Evolutionary conservation across 1,140 invertebrate genomes (phyloP), one percentile per base, ranked within the genome.

Genomic region (Planococcus citri): DNA sequence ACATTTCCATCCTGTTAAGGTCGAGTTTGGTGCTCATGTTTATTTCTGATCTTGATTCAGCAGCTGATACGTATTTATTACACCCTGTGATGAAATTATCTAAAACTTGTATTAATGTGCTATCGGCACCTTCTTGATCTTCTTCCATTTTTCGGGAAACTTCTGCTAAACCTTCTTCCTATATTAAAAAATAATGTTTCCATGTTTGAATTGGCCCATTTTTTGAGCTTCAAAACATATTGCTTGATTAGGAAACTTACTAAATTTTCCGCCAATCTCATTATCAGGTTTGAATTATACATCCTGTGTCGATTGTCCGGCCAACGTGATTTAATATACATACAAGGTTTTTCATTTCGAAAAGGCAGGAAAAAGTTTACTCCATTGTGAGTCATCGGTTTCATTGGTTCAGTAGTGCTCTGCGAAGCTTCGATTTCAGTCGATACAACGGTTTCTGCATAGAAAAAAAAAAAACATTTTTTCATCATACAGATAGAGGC

Each of bases 221-320:
- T n/a, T n/a, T n/a, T n/a, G n/a, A n/a, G n/a, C n/a, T n/a, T n/a
- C n/a, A n/a, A n/a, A n/a, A n/a, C n/a, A n/a, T n/a, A n/a, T n/a
- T n/a, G n/a, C n/a, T n/a, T n/a, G 25, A 10, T 21, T 69, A 70
- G 27, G 17, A 1, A 29, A 80, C 82, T 83, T 77, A 93, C 91
- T 80, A 92, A 79, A 79, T 87, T 89, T 24, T 91, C 88, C 0
- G 83, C 82, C 51, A 95, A 88, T 76, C 85, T 88, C n/a, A 84
- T 81, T n/a, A 94, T 85, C 61, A 91, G 84, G 76, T 95, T 94
- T 1, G 88, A 89, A 74, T 90, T 92, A 78, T 92, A 93, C 85
- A 94, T 87, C 74, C 92, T 80, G 6, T 88, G 80, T 58, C 90
- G 78, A 70, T 92, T 86, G 77, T 94, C 91, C 1, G 91, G 90